A percentile compares a stretch with the other conserved stretches of the same genome.
phyloP scores from a whole-genome alignment of 2,888 invertebrate genomes.

The Conchocele bisecta region DNA sequence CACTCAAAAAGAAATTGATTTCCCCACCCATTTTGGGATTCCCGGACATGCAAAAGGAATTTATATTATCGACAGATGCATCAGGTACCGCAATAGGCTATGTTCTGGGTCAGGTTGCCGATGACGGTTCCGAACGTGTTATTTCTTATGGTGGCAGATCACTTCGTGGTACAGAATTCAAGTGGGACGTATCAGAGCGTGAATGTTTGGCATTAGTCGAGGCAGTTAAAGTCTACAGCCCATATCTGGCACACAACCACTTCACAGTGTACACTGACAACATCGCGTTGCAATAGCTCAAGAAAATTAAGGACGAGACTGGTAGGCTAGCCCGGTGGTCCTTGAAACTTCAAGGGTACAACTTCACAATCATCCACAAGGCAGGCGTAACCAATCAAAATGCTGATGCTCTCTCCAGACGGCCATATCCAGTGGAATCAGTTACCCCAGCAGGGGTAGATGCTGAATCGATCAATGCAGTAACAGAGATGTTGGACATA shows the following conservation, averaged over 20 bases:
- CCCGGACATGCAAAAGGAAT: constrained; percentile 15
- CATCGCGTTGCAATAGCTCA: constrained; percentile 33
- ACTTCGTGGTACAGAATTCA: constrained; percentile 43
- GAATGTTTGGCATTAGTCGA: constrained; percentile 59
- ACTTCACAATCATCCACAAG: constrained; percentile 41
- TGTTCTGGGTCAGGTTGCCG: constrained; percentile 37
- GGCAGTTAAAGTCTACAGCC: constrained; percentile 50
- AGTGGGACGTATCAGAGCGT: constrained; percentile 50
- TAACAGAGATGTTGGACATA: no score
- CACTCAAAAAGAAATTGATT: constrained; percentile 20
- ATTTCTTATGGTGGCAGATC: constrained; percentile 55
- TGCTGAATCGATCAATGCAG: no score
- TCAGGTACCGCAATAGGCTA: constrained; percentile 31
- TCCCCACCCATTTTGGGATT: constrained; percentile 38
- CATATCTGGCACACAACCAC: constrained; percentile 37
- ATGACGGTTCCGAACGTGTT: constrained; percentile 43
- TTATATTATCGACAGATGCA: constrained; percentile 8
- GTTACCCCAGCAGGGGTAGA: no score
- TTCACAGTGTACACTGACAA: constrained; percentile 54
- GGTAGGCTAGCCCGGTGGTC: constrained; percentile 42
- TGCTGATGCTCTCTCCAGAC: constrained; percentile 41
- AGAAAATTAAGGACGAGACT: constrained; percentile 24
- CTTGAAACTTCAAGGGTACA: constrained; percentile 32
- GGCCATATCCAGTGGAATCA: no score
- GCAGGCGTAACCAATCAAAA: constrained; percentile 30